These are phyloP conservation scores for Caradrina kadenii DNA, from an alignment of 2,888 invertebrate species.

Conservation along the genomic window DNA sequence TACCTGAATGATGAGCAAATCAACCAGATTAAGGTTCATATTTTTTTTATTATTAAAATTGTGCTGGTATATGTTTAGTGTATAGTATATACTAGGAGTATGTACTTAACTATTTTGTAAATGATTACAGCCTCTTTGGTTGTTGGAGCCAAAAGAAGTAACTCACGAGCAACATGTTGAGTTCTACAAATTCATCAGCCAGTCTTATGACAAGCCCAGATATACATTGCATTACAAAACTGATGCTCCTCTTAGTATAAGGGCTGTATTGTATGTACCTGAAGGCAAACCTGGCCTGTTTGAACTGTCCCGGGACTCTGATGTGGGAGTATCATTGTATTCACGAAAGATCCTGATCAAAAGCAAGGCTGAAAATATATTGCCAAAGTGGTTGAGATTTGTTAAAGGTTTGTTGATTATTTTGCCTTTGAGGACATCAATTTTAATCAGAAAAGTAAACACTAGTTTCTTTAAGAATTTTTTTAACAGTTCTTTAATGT, in stretches of 20 bases:
- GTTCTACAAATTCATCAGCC: conserved; percentile 97
- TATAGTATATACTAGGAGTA: neutral
- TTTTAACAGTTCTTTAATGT: neutral
- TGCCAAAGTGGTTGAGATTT: conserved; percentile 98
- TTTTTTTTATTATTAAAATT: neutral
- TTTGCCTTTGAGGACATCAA: neutral
- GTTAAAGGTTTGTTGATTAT: conserved; percentile 93
- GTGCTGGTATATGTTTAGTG: neutral
- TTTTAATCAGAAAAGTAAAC: neutral
- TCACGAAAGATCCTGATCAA: conserved; percentile 98
- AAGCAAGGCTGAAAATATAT: conserved; percentile 96
- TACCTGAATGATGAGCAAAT: conserved; percentile 96
- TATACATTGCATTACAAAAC: conserved; percentile 98
- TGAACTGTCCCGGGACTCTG: conserved; percentile 96
- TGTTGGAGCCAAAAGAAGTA: conserved; percentile 97
- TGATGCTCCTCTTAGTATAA: conserved; percentile 97
- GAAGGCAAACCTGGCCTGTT: conserved; percentile 97
- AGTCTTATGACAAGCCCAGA: conserved; percentile 96
- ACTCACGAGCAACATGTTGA: conserved; percentile 96
- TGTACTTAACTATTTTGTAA: conserved; percentile 3
- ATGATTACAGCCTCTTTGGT: conserved; percentile 95
- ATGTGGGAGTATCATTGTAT: conserved; percentile 97
- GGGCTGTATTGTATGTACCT: conserved; percentile 97
- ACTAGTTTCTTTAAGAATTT: neutral
- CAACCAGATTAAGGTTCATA: conserved; percentile 94